phyloP scores from a whole-genome alignment of 2,797 vertebrate genomes.

The Echeneis naucrates region DNA sequence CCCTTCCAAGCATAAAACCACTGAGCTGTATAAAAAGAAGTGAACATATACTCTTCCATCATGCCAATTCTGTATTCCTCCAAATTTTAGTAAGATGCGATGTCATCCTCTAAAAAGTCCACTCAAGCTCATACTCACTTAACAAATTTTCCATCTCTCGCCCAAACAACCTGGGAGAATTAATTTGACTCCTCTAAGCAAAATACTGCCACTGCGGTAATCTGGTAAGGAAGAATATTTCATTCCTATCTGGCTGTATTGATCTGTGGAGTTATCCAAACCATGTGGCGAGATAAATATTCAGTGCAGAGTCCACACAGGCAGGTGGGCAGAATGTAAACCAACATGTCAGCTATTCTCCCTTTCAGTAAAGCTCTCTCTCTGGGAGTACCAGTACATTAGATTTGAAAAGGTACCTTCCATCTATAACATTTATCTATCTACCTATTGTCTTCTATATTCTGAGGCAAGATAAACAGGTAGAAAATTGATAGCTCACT shows the following conservation, averaged over 20 bases:
- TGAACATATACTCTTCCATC: slow-evolving; percentile 39
- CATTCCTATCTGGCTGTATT: slow-evolving; percentile 52
- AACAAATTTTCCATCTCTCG: slow-evolving; percentile 51
- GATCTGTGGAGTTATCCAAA: slow-evolving; percentile 61
- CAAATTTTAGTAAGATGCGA: slow-evolving; percentile 53
- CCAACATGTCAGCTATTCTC: slow-evolving; percentile 47
- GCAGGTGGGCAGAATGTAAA: slow-evolving; percentile 53
- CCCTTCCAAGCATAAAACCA: slow-evolving; percentile 26
- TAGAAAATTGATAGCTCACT: too few species aligned
- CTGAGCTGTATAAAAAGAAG: slow-evolving; percentile 51
- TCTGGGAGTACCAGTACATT: slow-evolving; percentile 27
- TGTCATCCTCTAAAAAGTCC: slow-evolving; percentile 23
- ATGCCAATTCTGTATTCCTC: slow-evolving; percentile 39
- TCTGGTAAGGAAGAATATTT: slow-evolving; percentile 41
- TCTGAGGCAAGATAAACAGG: too few species aligned
- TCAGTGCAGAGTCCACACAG: slow-evolving; percentile 49
- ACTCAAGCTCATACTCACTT: slow-evolving; percentile 25
- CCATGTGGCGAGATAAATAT: slow-evolving; percentile 48
- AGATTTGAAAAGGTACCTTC: slow-evolving; percentile 33
- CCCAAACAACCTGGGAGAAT: slow-evolving; percentile 40
- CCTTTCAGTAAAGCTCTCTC: slow-evolving; percentile 24
- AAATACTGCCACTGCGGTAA: slow-evolving; percentile 57
- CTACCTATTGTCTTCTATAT: slow-evolving; percentile 10
- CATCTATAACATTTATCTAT: slow-evolving; percentile 18
- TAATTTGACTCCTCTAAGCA: slow-evolving; percentile 68